Conservation (phyloP, 2,113 vertebrate genomes). For the Psittacus erithacus region DNA sequence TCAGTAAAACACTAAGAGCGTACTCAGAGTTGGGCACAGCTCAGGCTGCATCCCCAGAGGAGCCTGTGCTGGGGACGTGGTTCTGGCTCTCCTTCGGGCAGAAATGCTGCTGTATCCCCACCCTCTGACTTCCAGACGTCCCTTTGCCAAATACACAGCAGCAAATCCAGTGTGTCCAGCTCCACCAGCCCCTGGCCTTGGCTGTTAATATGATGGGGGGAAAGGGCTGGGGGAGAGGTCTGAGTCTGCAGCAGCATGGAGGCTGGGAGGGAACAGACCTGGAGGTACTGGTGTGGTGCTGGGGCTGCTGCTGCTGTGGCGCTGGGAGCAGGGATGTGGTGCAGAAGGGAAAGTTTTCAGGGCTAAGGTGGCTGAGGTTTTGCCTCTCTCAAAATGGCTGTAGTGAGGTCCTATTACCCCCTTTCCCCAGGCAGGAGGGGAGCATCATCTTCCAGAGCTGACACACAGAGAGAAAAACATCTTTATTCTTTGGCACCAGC, state of each 20-base stretch:
- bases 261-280: background rate
- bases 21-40: background rate
- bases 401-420: fast-evolving
- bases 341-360: background rate
- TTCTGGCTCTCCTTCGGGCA: background rate
- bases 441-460: background rate
- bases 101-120: background rate
- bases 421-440: background rate
- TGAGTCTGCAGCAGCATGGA: fast-evolving
- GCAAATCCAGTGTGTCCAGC: background rate
- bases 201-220: background rate
- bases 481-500: conserved; percentile 28
- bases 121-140: background rate
- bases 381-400: background rate
- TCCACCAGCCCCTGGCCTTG: background rate
- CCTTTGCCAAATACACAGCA: background rate
- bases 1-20: background rate
- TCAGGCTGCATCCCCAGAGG: background rate
- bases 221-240: background rate
- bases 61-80: background rate
- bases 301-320: background rate
- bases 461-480: background rate
- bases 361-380: background rate
- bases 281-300: background rate
- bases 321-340: background rate